Base-by-base conservation (phyloP, 2,797 vertebrate genomes). In the Aldrovandia affinis region DNA sequence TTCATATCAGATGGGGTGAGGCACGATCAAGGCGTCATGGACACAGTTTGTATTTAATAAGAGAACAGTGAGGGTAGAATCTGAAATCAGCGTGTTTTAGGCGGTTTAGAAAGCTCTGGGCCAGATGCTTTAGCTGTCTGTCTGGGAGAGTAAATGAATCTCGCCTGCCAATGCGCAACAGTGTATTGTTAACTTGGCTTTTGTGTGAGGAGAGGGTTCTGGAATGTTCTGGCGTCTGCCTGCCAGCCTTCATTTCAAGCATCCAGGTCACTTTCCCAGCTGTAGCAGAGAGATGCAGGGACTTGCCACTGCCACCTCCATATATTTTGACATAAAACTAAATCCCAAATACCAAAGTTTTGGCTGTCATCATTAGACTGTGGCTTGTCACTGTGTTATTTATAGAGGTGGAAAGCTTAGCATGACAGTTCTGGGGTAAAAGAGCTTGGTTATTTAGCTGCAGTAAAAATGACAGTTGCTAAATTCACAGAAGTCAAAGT, bases 381-480 rank as follows among this genome's bases (percentile, higher is more conserved):
- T 77, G 73, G 39, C 73, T 42, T 47, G 36, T 42, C 39, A 75
- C 20, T 75, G 18, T 44, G 73, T n/a, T 77, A 77, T 77, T 77
- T 44, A 47, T 77, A n/a, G 20, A 15, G 0, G 9, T 47, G 20
- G 7, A 77, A 77, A 77, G 73, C 73, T 42, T n/a, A 77, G 73
- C 22, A 25, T 44, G 42, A 47, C 73, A 47, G 6, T 42, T 75
- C 70, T 75, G 20, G 36, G 70, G n/a, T 77, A 47, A n/a, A 77
- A 77, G 39, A 25, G 73, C 22, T 47, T 47, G 22, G 73, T 10
- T 77, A 65, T 65, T 65, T 65, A 65, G 57, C 7, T 63, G 28
- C 30, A 68, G 15, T 18, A 33, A 18, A 15, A 68, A 63, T 61
- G 25, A 8, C n/a, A 28, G 25, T n/a, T 63, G n/a, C 25, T 30